These are phyloP conservation scores for Chionodraco myersi DNA, from an alignment of 2,113 vertebrate species.

Conservation along the genomic window DNA sequence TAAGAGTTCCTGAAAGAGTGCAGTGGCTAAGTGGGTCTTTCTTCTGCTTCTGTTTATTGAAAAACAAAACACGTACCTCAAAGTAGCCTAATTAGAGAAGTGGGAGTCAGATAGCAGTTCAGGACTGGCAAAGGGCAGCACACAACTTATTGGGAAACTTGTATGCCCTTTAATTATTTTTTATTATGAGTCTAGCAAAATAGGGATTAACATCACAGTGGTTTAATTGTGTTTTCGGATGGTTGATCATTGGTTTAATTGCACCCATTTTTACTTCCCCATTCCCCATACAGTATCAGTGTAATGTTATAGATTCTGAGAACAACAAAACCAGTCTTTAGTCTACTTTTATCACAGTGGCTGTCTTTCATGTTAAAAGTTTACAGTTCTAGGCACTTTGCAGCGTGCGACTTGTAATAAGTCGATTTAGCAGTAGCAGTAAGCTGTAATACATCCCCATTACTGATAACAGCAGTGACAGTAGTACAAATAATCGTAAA, in stretches of 20 bases:
- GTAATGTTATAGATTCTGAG: constrained; percentile 27
- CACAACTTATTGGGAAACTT: constrained; percentile 30
- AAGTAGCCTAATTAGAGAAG: constrained; percentile 59
- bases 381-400: neutral
- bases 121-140: neutral
- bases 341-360: neutral
- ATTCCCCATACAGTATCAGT: neutral
- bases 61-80: constrained; percentile 71
- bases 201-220: neutral
- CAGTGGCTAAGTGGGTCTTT: constrained; percentile 57
- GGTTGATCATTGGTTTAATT: constrained; percentile 8
- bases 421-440: neutral
- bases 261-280: constrained; percentile 4
- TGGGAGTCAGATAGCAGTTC: constrained; percentile 25
- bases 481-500: neutral
- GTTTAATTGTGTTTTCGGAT: constrained; percentile 7
- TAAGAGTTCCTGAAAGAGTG: constrained; percentile 43
- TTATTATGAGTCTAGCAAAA: neutral
- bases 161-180: neutral
- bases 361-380: neutral
- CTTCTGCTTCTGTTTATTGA: constrained; percentile 67
- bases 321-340: constrained; percentile 6
- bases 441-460: neutral
- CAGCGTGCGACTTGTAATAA: neutral
- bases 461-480: neutral